phyloP scores from a whole-genome alignment of 2,888 invertebrate genomes.

The Rhyacophila evoluta region DNA sequence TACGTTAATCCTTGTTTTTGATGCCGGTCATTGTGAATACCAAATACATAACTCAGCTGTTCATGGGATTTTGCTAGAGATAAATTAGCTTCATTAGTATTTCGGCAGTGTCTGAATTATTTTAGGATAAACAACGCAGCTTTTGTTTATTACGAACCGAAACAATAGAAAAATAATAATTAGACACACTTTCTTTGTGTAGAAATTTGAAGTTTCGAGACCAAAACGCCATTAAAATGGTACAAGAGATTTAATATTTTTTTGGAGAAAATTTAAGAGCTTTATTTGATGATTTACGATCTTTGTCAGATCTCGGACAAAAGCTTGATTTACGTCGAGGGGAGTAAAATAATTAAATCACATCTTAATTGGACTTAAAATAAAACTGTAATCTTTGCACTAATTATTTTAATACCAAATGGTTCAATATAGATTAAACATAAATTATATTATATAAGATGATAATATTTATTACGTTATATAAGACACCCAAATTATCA shows the following conservation, averaged over 20 bases:
- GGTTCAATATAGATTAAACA: no score
- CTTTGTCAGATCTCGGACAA: slow-evolving; percentile 10
- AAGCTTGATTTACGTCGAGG: neutral
- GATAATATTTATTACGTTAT: no score
- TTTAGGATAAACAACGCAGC: neutral
- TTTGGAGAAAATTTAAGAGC: neutral
- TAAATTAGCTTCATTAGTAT: slow-evolving; percentile 6
- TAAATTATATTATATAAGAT: no score
- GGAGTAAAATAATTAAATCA: neutral
- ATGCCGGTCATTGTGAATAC: neutral
- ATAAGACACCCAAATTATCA: no score
- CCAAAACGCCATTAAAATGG: neutral
- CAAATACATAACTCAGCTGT: neutral
- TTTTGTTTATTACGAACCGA: slow-evolving; percentile 7
- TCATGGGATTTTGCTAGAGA: neutral
- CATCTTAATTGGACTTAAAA: neutral
- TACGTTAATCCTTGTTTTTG: slow-evolving; percentile 2
- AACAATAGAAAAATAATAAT: slow-evolving; percentile 19
- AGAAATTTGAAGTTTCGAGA: neutral
- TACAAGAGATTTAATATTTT: slow-evolving; percentile 18
- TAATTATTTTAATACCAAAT: neutral
- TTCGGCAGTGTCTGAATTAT: neutral
- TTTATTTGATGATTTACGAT: slow-evolving; percentile 15
- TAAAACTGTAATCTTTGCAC: neutral
- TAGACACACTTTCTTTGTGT: neutral